phyloP scores from a whole-genome alignment of 2,888 invertebrate species.

The Trissoscelio sp. region DNA sequence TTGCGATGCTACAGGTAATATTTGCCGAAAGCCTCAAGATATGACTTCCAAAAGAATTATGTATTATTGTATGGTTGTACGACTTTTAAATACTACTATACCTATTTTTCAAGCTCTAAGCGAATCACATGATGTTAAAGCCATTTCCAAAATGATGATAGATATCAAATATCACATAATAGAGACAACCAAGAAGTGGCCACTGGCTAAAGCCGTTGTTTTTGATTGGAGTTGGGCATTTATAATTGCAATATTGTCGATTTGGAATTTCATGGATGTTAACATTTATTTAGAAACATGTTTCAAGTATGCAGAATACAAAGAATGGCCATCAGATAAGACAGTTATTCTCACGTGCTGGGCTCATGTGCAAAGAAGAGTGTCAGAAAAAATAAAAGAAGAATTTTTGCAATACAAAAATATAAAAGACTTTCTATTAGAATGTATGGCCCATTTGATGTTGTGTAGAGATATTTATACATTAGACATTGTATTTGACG shows the following conservation, averaged over 20 bases:
- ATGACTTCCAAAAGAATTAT: conserved; percentile 44
- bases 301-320: conserved; percentile 24
- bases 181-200: conserved; percentile 29
- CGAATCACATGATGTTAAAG: conserved; percentile 36
- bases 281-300: conserved; percentile 37
- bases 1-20: conserved; percentile 1
- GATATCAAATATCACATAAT: conserved; percentile 45
- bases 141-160: conserved; percentile 42
- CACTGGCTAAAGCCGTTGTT: conserved; percentile 27
- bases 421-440: conserved; percentile 48
- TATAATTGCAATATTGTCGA: conserved; percentile 30
- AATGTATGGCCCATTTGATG: conserved; percentile 58
- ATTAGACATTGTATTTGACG: conserved; percentile 44
- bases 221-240: conserved; percentile 53
- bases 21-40: conserved; percentile 43
- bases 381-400: conserved; percentile 31
- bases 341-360: conserved; percentile 53
- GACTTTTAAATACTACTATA: neutral
- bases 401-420: conserved; percentile 27
- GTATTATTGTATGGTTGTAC: conserved; percentile 34
- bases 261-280: conserved; percentile 41
- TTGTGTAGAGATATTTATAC: conserved; percentile 43
- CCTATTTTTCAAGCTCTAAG: conserved; percentile 44
- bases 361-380: conserved; percentile 60
- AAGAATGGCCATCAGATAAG: neutral